Base-by-base conservation (phyloP, 2,113 vertebrate species). In the Lophotis ruficrista region DNA sequence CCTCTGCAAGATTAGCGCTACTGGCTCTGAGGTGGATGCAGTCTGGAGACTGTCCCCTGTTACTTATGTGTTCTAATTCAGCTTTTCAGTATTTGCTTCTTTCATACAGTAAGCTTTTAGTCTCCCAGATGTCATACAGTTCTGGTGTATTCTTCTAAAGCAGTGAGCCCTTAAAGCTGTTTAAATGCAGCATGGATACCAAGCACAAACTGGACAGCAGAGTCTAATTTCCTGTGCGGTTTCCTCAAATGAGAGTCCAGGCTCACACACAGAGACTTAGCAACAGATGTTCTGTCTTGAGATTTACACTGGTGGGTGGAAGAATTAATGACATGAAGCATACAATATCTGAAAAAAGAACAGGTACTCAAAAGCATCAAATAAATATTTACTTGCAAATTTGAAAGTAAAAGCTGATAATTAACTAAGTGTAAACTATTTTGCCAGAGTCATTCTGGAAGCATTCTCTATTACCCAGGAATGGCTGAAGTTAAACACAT, bases 301-400 rank as follows among this genome's bases (percentile, higher is more conserved):
- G 70, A 79, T 64, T 93, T 83, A 54, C 1, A 2, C 31, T 92
- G 37, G 68, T 83, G 83, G 68, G 86, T 65, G n/a, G 62, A 83
- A 89, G 47, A 86, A 78, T 62, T 37, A 50, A 28, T n/a, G 54
- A 61, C 24, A 77, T 80, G 77, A 60, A 83, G 6, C 37, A 62
- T 24, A 77, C 24, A 77, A 7, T 72, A 73, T 65, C 37, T 83
- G 56, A 83, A 89, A 95, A 90, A 90, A 83, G 27, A 60, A 17
- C 35, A 93, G 78, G 54, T 90, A 81, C 15, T 90, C 21, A 51
- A 73, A 7, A 70, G 8, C 17, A n/a, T 43, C 14, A 86, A 80
- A 65, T 71, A 94, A 93, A 86, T 93, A 93, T 90, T 94, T 95
- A 80, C 48, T 80, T 92, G n/a, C 17, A 83, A 70, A 61, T 83